These are phyloP conservation scores for Cephus spinipes DNA, from an alignment of 2,888 invertebrate species.

Conservation along the genomic window DNA sequence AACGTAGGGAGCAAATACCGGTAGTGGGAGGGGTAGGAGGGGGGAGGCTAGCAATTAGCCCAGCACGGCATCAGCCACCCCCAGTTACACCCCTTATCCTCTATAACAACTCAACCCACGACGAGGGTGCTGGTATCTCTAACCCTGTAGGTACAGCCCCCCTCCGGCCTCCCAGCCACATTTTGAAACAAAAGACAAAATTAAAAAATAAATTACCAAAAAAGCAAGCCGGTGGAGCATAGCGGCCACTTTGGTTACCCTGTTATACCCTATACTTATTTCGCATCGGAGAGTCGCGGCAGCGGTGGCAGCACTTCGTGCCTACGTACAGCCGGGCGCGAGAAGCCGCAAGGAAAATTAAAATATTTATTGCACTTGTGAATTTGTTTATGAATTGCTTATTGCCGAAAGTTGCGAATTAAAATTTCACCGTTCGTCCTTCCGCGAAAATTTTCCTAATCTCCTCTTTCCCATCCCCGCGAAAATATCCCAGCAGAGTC, in stretches of 20 bases:
- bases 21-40: constrained; percentile 24
- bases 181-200: constrained; percentile 51
- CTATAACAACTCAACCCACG: constrained; percentile 21
- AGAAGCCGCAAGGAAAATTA: constrained; percentile 47
- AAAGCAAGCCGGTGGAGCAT: constrained; percentile 12
- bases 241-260: neutral
- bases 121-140: neutral
- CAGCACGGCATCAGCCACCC: constrained; percentile 44
- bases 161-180: constrained; percentile 5
- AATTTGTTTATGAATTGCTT: constrained; percentile 61
- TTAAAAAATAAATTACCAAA: constrained; percentile 59
- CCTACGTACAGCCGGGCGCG: constrained; percentile 19
- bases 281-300: neutral
- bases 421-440: constrained; percentile 51
- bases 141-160: neutral
- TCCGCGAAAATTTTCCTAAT: constrained; percentile 27
- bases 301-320: neutral
- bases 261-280: neutral
- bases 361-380: constrained; percentile 55
- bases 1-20: neutral
- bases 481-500: neutral
- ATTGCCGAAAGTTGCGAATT: constrained; percentile 59
- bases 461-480: neutral
- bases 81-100: constrained; percentile 64
- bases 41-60: constrained; percentile 48